Conservation (phyloP, 2,797 vertebrate species). For the Scarus forsteni region DNA sequence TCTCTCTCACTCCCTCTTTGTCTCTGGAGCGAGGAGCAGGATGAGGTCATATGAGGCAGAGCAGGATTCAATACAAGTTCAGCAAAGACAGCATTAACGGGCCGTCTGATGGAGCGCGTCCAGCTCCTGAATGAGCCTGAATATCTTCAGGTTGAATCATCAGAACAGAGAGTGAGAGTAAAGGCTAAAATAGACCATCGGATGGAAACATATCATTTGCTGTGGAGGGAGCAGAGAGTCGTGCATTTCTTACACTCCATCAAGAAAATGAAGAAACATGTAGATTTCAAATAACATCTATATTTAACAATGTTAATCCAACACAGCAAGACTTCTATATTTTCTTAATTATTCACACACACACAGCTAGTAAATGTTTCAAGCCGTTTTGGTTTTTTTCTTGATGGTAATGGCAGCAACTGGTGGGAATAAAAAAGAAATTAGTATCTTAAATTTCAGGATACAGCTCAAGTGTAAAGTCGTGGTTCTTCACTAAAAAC, state of each 20-base stretch:
- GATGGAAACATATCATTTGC: background rate
- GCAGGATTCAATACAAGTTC: background rate
- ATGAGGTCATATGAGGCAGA: background rate
- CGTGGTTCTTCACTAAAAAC: no score
- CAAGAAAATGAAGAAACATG: background rate
- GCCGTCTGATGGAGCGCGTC: background rate
- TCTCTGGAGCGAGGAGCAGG: background rate
- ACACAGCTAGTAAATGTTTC: no score
- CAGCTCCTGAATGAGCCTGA: conserved; percentile 4
- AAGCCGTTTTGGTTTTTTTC: no score
- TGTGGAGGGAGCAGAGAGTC: background rate
- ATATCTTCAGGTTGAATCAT: conserved; percentile 3
- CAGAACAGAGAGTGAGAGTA: background rate
- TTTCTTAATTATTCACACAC: no score
- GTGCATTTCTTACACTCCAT: background rate
- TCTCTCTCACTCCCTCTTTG: background rate
- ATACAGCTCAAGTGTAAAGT: no score
- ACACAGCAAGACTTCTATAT: no score
- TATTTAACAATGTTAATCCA: no score
- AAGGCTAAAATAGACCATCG: background rate
- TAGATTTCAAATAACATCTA: no score
- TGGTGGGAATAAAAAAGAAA: no score
- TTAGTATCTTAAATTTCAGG: no score
- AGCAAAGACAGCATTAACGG: background rate
- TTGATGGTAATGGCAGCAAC: no score